phyloP scores from a whole-genome alignment of 2,113 vertebrate genomes.

The Chaetodon trifascialis region DNA sequence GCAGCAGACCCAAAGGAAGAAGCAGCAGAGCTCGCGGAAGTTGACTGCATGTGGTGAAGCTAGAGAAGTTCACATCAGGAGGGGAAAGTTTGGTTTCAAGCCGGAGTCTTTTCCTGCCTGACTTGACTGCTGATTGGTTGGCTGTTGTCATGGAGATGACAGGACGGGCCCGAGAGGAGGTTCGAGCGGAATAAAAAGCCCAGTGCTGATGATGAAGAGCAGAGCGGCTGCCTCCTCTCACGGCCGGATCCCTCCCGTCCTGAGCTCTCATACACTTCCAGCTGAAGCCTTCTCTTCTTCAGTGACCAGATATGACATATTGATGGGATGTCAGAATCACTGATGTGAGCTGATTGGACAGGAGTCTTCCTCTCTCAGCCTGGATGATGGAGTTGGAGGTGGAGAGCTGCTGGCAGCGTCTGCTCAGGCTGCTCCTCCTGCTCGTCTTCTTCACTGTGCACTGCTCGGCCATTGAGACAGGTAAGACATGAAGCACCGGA shows the following conservation, averaged over 20 bases:
- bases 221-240: neutral
- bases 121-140: conserved; percentile 49
- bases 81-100: neutral
- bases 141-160: conserved; percentile 74
- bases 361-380: neutral
- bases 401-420: conserved; percentile 22
- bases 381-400: conserved; percentile 60
- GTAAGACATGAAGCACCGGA: conserved; percentile 56
- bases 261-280: neutral
- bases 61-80: neutral
- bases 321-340: conserved; percentile 9
- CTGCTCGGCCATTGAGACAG: conserved; percentile 79
- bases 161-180: conserved; percentile 42
- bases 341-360: neutral
- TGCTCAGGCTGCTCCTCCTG: conserved; percentile 67
- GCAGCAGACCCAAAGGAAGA: too few relatives aligned
- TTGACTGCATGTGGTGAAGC: neutral
- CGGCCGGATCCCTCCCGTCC: neutral
- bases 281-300: neutral
- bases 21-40: neutral
- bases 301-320: neutral
- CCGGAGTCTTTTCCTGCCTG: neutral
- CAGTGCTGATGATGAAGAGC: conserved; percentile 22
- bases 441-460: conserved; percentile 50
- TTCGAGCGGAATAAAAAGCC: conserved; percentile 38